phyloP scores from a whole-genome alignment of 1,140 invertebrate genomes.

The Saccostrea cuccullata region DNA sequence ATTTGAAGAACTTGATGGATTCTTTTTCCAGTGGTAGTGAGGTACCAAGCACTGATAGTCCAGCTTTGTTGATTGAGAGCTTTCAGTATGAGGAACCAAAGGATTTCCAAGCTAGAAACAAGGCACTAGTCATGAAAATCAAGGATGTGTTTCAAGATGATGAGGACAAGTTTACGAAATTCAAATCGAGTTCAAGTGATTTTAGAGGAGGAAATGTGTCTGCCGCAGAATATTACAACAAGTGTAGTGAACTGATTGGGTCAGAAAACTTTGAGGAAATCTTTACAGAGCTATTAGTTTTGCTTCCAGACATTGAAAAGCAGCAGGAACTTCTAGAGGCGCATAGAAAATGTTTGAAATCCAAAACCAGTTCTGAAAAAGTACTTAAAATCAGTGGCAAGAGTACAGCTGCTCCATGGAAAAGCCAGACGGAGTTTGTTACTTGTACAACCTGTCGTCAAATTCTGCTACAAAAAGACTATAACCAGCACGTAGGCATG shows the following conservation, averaged over 20 bases:
- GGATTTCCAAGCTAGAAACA: slow-evolving; percentile 87
- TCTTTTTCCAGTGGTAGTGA: slow-evolving; percentile 25
- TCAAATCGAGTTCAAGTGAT: slow-evolving; percentile 86
- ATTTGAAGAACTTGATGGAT: slow-evolving; percentile 26
- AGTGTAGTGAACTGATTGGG: slow-evolving; percentile 86
- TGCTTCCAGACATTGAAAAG: slow-evolving; percentile 92
- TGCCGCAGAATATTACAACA: slow-evolving; percentile 87
- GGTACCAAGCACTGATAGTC: background rate
- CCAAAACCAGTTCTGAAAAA: slow-evolving; percentile 42
- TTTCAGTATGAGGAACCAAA: slow-evolving; percentile 84
- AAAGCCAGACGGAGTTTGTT: slow-evolving; percentile 79
- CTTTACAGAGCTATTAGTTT: slow-evolving; percentile 90
- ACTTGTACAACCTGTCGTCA: slow-evolving; percentile 88
- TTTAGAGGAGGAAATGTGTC: slow-evolving; percentile 86
- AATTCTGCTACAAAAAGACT: slow-evolving; percentile 84
- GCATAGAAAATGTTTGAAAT: slow-evolving; percentile 61
- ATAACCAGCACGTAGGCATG: slow-evolving; percentile 81
- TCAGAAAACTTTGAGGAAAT: slow-evolving; percentile 83
- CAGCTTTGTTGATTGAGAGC: slow-evolving; percentile 51
- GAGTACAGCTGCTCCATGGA: slow-evolving; percentile 68
- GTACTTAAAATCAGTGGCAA: slow-evolving; percentile 61
- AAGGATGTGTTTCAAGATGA: slow-evolving; percentile 80
- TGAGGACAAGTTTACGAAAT: slow-evolving; percentile 85
- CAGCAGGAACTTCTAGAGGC: slow-evolving; percentile 84
- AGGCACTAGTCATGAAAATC: slow-evolving; percentile 85